These are phyloP conservation scores for Netelia virgata DNA, from an alignment of 2,888 invertebrate species.

Conservation along the genomic window DNA sequence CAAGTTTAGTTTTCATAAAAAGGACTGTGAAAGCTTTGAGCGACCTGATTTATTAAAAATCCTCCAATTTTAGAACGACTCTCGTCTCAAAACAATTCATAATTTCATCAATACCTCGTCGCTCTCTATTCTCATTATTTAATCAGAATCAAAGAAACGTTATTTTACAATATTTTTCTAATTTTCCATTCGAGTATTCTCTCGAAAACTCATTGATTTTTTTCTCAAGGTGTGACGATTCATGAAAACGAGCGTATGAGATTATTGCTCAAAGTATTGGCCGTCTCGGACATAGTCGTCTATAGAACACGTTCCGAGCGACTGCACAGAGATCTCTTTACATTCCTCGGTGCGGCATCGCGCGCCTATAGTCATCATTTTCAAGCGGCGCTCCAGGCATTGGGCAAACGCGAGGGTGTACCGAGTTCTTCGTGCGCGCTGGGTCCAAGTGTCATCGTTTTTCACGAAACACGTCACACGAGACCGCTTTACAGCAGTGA, in stretches of 20 bases:
- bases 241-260: slow-evolving; percentile 89
- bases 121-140: no score
- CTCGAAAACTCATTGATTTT: slow-evolving; percentile 11
- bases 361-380: slow-evolving; percentile 91
- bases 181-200: background rate
- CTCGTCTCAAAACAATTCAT: no score
- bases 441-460: slow-evolving; percentile 92
- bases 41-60: no score
- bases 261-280: slow-evolving; percentile 91
- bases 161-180: background rate
- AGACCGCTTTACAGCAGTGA: slow-evolving; percentile 87
- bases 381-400: slow-evolving; percentile 86
- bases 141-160: no score
- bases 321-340: slow-evolving; percentile 91
- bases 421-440: slow-evolving; percentile 86
- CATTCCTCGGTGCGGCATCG: slow-evolving; percentile 92
- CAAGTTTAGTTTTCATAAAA: no score
- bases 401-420: slow-evolving; percentile 83
- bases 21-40: no score
- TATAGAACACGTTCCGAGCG: slow-evolving; percentile 92
- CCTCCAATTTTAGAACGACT: no score
- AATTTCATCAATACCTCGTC: no score
- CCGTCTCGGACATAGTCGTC: slow-evolving; percentile 92
- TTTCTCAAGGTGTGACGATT: slow-evolving; percentile 82
- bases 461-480: slow-evolving; percentile 92